These are phyloP conservation scores for Vanessa tameamea DNA, from an alignment of 1,140 invertebrate species.

Conservation along the genomic window DNA sequence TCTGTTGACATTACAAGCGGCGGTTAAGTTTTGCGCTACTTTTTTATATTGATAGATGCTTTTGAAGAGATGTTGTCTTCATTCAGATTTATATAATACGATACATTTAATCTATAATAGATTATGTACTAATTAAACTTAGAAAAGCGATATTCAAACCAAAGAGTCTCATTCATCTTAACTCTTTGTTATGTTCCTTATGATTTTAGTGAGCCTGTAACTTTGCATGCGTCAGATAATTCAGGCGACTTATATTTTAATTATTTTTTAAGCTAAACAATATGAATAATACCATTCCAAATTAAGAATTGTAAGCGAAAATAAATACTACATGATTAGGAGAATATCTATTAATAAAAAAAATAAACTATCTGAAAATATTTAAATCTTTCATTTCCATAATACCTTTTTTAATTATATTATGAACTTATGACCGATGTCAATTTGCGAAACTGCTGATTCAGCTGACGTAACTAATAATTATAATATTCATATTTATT, in stretches of 20 bases:
- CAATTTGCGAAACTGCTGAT: not conserved
- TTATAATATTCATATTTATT: too few species aligned
- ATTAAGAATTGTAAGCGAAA: conserved; percentile 77
- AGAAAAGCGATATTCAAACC: conserved; percentile 55
- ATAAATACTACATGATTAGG: conserved; percentile 73
- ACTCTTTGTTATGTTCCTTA: conserved; percentile 74
- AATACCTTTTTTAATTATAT: not conserved
- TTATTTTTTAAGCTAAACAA: conserved; percentile 77
- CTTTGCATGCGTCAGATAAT: conserved; percentile 53
- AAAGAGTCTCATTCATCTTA: conserved; percentile 72
- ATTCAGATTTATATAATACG: conserved; percentile 27
- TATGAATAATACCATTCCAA: conserved; percentile 78
- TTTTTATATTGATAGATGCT: conserved; percentile 41
- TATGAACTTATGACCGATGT: not conserved
- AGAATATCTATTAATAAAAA: conserved; percentile 72
- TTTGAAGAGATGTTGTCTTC: conserved; percentile 28
- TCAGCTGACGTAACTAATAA: too few species aligned
- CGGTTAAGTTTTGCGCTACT: conserved; percentile 52
- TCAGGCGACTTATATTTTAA: conserved; percentile 64
- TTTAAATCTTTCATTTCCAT: conserved; percentile 40
- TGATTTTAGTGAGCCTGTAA: conserved; percentile 41
- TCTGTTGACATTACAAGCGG: conserved; percentile 44
- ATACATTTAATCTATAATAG: conserved; percentile 37
- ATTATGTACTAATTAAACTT: conserved; percentile 30
- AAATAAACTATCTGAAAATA: conserved; percentile 71